phyloP scores from a whole-genome alignment of 2,797 vertebrate species.

The Semotilus atromaculatus region DNA sequence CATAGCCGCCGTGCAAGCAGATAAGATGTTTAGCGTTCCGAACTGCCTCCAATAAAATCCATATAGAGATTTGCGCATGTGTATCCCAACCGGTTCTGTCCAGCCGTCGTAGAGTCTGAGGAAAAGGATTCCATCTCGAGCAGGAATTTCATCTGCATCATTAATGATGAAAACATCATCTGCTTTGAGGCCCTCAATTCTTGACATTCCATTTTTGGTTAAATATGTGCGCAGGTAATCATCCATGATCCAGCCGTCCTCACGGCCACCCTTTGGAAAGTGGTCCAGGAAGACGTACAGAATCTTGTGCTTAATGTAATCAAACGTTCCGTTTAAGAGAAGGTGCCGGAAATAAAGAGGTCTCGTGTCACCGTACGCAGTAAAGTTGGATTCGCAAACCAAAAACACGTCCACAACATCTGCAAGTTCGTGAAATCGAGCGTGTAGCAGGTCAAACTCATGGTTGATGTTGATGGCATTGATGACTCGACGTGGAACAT shows the following conservation, averaged over 20 bases:
- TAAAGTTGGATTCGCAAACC: slow-evolving; percentile 89
- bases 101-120: slow-evolving; percentile 87
- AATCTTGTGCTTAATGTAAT: slow-evolving; percentile 85
- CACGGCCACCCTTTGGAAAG: slow-evolving; percentile 81
- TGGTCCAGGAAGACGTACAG: slow-evolving; percentile 88
- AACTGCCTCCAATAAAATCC: slow-evolving; percentile 90
- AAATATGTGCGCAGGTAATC: slow-evolving; percentile 88
- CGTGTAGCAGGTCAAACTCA: slow-evolving; percentile 86
- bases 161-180: slow-evolving; percentile 86
- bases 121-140: slow-evolving; percentile 83
- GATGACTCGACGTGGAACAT: slow-evolving; percentile 82
- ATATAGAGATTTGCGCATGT: slow-evolving; percentile 87
- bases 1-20: slow-evolving; percentile 85
- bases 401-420: slow-evolving; percentile 84
- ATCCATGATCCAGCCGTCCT: slow-evolving; percentile 86
- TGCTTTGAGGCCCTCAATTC: slow-evolving; percentile 76
- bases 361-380: slow-evolving; percentile 80
- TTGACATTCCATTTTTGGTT: slow-evolving; percentile 79
- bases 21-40: slow-evolving; percentile 84
- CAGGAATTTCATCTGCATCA: slow-evolving; percentile 86
- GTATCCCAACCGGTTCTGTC: slow-evolving; percentile 87
- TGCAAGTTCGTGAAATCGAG: slow-evolving; percentile 84
- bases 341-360: slow-evolving; percentile 81
- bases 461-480: slow-evolving; percentile 89
- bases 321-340: slow-evolving; percentile 82